Base-by-base conservation (phyloP, 2,888 invertebrate genomes). In the Coelinius sp. region DNA sequence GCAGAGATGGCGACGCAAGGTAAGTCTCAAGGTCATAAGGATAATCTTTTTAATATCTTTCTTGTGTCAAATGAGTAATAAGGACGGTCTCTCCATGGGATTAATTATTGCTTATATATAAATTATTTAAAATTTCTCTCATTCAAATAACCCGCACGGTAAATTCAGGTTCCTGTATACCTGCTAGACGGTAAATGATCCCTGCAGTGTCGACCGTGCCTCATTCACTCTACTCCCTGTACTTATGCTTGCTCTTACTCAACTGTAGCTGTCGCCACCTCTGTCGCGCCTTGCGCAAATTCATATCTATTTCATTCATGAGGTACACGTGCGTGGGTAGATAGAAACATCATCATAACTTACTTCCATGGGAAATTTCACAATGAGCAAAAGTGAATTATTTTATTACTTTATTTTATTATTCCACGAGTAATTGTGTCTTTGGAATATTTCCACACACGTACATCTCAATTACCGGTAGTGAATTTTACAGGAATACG, bases 1-100 rank as follows among this genome's bases (percentile, higher is more conserved):
- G 82, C 86, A 86, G 86, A 85, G 82, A 78, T 86, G 86, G 85
- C 86, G 86, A 83, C 81, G 81, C 77, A 83, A 86, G 86, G 86
- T 86, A 86, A 86, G 86, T 59, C 35, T 35, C 31, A 59, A 35
- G 59, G 31, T 20, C 31, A 31, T 17, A 20, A 35, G n/a, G 31
- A 8, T 25, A 77, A 74, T 24, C 20, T 71, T 70, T 67, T 66
- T 44, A 35, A 25, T 56, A 20, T 31, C 68, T 63, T 73, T 72
- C 69, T 65, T 69, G 59, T 46, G 67, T 56, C 38, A 71, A 22
- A 8, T 35, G 52, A 52, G 35, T 25, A 63, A 49, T 52, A 24
- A 46, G 44, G 20, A 59, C 59, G 35, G 35, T 59, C 31, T 7
- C 24, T 53, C 17, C 31, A 59, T 59, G 31, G n/a, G 35, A 41